Conservation (phyloP, 2,797 vertebrate species). For the Myiotriccus ornatus region DNA sequence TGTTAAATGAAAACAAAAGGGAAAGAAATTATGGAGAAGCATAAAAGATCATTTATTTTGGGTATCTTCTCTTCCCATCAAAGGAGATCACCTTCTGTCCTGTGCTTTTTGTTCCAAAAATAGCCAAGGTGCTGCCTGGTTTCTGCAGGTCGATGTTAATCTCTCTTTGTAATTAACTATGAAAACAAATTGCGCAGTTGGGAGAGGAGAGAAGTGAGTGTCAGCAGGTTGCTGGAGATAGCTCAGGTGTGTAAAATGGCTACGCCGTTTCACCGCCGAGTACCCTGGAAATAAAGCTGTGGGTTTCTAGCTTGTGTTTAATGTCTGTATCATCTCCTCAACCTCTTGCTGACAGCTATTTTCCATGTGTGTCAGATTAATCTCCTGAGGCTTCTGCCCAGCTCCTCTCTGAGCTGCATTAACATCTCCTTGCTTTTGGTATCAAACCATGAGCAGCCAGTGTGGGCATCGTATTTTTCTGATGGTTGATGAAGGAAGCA, state of each 20-base stretch:
- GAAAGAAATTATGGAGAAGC: not conserved
- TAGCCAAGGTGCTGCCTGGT: slow-evolving; percentile 30
- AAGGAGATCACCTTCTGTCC: slow-evolving; percentile 38
- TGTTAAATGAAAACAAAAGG: slow-evolving; percentile 54
- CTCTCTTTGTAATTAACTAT: slow-evolving; percentile 50
- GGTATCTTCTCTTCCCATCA: not conserved
- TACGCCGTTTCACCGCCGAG: accelerated
- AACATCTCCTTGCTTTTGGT: not conserved
- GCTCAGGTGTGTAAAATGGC: slow-evolving; percentile 54
- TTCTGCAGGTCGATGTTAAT: slow-evolving; percentile 33
- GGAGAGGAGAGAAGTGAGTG: not conserved
- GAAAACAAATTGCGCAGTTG: slow-evolving; percentile 10
- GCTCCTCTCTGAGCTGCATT: not conserved
- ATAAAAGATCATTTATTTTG: slow-evolving; percentile 45
- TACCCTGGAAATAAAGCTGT: not conserved
- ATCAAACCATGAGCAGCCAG: not conserved
- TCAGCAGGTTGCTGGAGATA: slow-evolving; percentile 19
- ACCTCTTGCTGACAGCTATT: not conserved
- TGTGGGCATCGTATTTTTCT: not conserved
- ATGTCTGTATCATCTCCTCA: not conserved
- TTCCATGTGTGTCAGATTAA: not conserved
- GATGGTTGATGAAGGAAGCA: not conserved
- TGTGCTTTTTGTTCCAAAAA: slow-evolving; percentile 56
- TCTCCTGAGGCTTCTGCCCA: not conserved
- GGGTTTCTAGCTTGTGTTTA: not conserved